Conservation (phyloP, 2,888 invertebrate species). For the Mythimna loreyi region DNA sequence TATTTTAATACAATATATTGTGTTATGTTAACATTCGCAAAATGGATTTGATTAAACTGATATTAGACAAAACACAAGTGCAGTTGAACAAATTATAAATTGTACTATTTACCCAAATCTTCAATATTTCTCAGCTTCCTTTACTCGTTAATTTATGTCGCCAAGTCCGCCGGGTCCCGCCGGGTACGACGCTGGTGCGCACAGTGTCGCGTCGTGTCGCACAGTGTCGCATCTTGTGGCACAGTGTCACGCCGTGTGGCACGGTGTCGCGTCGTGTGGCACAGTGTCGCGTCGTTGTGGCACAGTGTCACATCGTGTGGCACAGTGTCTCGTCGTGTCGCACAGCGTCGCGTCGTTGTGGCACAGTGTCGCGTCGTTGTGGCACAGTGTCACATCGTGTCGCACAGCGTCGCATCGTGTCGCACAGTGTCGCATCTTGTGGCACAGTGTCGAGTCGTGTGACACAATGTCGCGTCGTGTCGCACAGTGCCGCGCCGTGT, state of each 20-base stretch:
- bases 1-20: background rate
- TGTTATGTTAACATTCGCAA: background rate
- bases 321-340: background rate
- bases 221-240: background rate
- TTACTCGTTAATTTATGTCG: conserved; percentile 51
- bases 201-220: conserved; percentile 11
- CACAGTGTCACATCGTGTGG: background rate
- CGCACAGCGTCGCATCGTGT: background rate
- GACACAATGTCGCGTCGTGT: background rate
- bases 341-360: too few species aligned
- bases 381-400: background rate
- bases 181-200: conserved; percentile 14
- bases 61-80: conserved; percentile 18
- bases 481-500: background rate
- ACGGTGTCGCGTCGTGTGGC: background rate
- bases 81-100: conserved; percentile 36
- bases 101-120: conserved; percentile 64
- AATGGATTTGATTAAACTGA: conserved; percentile 9
- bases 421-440: background rate
- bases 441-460: too few species aligned
- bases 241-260: background rate
- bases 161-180: conserved; percentile 36
- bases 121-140: conserved; percentile 51
- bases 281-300: background rate
- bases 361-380: background rate